phyloP scores from a whole-genome alignment of 2,888 invertebrate genomes.

The Ochropacha duplaris region DNA sequence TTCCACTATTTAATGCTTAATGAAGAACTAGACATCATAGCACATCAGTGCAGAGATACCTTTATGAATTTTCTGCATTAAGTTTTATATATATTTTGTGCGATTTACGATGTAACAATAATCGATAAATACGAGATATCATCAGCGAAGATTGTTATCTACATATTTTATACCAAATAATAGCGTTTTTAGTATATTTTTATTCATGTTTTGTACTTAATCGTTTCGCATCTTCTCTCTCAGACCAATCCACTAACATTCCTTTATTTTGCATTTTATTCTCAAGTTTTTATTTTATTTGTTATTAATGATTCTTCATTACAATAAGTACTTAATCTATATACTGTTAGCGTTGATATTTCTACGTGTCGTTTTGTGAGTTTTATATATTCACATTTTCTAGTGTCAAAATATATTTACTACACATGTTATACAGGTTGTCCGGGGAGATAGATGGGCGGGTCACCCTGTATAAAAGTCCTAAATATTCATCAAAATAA shows the following conservation, averaged over 20 bases:
- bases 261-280: constrained; percentile 20
- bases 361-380: background rate
- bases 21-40: background rate
- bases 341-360: background rate
- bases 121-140: background rate
- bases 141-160: background rate
- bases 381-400: background rate
- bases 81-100: constrained; percentile 15
- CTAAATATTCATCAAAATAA: background rate
- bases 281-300: constrained; percentile 5
- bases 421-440: no score
- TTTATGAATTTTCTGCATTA: background rate
- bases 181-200: constrained; percentile 16
- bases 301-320: constrained; percentile 5
- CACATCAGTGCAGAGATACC: no score
- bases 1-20: background rate
- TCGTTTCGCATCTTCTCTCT: constrained; percentile 25
- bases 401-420: background rate
- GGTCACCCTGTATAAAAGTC: no score
- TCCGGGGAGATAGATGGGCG: no score
- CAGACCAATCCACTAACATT: constrained; percentile 17
- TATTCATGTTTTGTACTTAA: constrained; percentile 23
- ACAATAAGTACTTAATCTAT: constrained; percentile 3
- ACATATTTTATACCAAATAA: constrained; percentile 31
- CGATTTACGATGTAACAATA: constrained; percentile 24